phyloP scores from a whole-genome alignment of 2,797 vertebrate genomes.

The Epinephelus malabaricus region DNA sequence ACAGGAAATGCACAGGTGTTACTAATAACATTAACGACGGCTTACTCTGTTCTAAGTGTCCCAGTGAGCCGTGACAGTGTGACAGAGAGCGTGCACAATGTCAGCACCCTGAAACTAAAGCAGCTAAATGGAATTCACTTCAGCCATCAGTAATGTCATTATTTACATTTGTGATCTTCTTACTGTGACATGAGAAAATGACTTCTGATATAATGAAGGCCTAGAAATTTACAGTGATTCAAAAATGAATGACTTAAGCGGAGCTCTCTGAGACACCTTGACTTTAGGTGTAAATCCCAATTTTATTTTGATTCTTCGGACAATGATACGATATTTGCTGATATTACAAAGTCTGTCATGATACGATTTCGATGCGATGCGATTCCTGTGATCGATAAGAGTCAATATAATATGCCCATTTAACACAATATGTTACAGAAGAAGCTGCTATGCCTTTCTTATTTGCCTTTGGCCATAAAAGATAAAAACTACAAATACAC shows the following conservation, averaged over 20 bases:
- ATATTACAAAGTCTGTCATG: too few relatives aligned
- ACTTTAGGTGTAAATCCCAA: neutral
- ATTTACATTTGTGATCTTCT: neutral
- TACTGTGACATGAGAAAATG: neutral
- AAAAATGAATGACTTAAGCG: neutral
- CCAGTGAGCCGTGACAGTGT: neutral
- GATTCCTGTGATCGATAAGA: too few relatives aligned
- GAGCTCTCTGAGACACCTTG: neutral
- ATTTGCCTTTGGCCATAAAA: too few relatives aligned
- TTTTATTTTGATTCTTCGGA: too few relatives aligned
- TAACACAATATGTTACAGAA: too few relatives aligned
- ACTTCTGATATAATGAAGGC: neutral
- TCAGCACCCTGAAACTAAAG: neutral
- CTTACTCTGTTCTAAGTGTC: neutral
- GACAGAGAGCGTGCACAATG: neutral
- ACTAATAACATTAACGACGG: neutral
- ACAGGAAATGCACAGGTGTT: neutral
- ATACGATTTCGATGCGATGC: too few relatives aligned
- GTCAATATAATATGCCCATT: too few relatives aligned
- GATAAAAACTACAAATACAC: too few relatives aligned
- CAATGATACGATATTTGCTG: too few relatives aligned
- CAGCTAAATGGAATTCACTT: neutral
- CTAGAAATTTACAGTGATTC: neutral
- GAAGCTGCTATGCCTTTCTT: too few relatives aligned
- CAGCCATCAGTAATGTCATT: neutral